A percentile compares a stretch with the other conserved stretches of the same genome.
Evolutionary conservation across 2,888 invertebrate genomes (phyloP).

Genomic region (Caenorhabditis zanzibari): DNA sequence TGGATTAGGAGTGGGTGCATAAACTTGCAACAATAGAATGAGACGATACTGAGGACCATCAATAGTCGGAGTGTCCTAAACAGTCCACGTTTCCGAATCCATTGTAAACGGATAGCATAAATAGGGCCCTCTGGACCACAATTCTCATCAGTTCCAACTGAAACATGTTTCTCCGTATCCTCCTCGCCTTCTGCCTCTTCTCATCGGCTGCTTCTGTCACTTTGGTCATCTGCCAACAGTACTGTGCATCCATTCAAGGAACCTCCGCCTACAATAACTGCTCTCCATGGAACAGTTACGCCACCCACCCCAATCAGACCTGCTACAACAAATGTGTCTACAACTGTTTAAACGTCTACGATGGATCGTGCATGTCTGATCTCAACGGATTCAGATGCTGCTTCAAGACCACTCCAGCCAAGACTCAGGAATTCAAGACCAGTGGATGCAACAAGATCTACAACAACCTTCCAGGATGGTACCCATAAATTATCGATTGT

Average conservation of each 20-base stretch:
- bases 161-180: no score
- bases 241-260: background rate
- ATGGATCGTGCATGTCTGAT: background rate
- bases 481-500: background rate
- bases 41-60: no score
- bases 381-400: conserved; percentile 9
- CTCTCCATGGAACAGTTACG: conserved; percentile 12
- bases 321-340: conserved; percentile 2
- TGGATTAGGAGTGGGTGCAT: no score
- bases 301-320: background rate
- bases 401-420: background rate
- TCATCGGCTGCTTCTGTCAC: no score
- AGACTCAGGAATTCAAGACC: background rate
- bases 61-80: no score
- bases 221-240: background rate
- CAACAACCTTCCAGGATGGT: conserved; percentile 7
- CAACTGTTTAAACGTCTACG: background rate
- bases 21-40: no score
- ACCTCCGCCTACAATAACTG: background rate
- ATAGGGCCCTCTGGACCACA: no score
- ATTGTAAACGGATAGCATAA: no score
- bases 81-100: no score
- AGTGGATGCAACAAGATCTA: conserved; percentile 9
- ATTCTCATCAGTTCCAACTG: no score
- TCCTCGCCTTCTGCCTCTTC: no score